Conservation (phyloP, 1,140 invertebrate genomes). For the Babylonia areolata region DNA sequence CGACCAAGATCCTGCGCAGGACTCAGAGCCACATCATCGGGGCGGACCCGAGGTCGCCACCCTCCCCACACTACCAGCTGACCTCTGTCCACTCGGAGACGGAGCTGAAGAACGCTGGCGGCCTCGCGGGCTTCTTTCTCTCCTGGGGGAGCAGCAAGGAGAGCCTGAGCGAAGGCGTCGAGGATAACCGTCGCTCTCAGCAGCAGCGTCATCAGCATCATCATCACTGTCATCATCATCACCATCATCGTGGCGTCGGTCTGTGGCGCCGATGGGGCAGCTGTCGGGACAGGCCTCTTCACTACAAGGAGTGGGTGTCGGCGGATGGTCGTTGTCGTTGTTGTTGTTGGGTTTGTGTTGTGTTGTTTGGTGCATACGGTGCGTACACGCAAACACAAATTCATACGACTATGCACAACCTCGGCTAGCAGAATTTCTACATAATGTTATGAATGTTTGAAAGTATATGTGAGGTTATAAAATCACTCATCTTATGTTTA, state of each 20-base stretch:
- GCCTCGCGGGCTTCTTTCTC: not conserved
- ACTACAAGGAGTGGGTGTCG: not conserved
- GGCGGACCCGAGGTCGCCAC: not conserved
- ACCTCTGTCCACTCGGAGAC: not conserved
- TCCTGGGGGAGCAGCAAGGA: not conserved
- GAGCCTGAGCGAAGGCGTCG: not conserved
- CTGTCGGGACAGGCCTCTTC: not conserved
- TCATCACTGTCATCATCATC: not conserved
- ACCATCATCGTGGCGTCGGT: not conserved
- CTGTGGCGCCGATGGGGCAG: not conserved
- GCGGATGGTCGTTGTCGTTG: not conserved
- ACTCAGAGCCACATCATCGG: constrained; percentile 6
- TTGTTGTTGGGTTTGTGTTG: not conserved
- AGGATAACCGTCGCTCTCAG: not conserved
- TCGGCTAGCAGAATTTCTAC: too few species aligned
- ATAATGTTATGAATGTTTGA: too few species aligned
- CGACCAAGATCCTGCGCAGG: not conserved
- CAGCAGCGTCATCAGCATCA: not conserved
- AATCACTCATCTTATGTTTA: too few species aligned
- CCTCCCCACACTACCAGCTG: not conserved
- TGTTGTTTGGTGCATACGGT: not conserved
- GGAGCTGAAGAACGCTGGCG: not conserved
- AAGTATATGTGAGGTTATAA: too few species aligned
- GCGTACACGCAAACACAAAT: too few species aligned
- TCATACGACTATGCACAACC: too few species aligned